These are phyloP conservation scores for Tenthredo notha DNA, from an alignment of 2,888 invertebrate genomes.

Conservation along the genomic window DNA sequence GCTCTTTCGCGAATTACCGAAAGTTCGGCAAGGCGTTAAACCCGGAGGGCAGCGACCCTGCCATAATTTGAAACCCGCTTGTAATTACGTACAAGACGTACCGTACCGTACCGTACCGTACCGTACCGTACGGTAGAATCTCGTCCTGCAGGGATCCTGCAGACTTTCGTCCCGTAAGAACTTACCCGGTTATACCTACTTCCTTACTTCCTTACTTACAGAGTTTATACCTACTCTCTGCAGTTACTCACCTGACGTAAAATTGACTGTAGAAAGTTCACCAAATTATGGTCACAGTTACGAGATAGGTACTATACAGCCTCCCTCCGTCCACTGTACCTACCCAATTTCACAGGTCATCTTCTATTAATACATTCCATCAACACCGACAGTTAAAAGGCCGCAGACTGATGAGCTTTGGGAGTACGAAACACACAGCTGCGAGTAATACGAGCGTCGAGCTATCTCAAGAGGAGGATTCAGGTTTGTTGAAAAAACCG, in stretches of 20 bases:
- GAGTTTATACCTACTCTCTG: background rate
- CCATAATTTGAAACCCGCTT: slow-evolving; percentile 45
- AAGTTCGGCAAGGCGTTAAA: slow-evolving; percentile 37
- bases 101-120: background rate
- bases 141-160: background rate
- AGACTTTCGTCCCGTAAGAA: slow-evolving; percentile 23
- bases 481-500: background rate
- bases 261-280: slow-evolving; percentile 28
- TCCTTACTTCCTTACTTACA: slow-evolving; percentile 31
- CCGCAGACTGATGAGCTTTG: slow-evolving; percentile 69
- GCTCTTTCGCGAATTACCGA: slow-evolving; percentile 11
- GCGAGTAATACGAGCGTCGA: background rate
- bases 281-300: background rate
- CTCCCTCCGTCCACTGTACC: background rate
- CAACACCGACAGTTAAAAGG: slow-evolving; percentile 68
- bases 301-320: background rate
- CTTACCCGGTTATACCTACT: slow-evolving; percentile 7
- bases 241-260: background rate
- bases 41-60: slow-evolving; percentile 25
- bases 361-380: slow-evolving; percentile 75
- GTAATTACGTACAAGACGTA: slow-evolving; percentile 32
- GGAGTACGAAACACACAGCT: slow-evolving; percentile 57
- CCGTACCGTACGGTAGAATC: background rate
- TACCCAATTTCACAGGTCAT: slow-evolving; percentile 61
- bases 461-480: background rate